phyloP scores from a whole-genome alignment of 2,797 vertebrate genomes.

The Dallia pectoralis region DNA sequence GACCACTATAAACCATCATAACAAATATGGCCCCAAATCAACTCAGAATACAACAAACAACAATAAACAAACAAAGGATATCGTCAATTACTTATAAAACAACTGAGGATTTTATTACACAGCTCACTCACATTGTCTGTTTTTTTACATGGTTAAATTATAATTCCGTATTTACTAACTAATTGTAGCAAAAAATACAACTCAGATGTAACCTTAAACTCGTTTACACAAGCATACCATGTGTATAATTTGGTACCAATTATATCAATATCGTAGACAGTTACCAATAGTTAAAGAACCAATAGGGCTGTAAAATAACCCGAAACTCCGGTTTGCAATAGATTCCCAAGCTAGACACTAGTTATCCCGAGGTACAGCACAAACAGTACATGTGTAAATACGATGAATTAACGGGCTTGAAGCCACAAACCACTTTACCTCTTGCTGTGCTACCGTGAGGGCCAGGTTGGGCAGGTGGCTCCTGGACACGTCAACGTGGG shows the following conservation, averaged over 20 bases:
- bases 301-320: neutral
- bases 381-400: neutral
- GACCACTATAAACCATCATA: neutral
- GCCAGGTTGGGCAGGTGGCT: slow-evolving; percentile 34
- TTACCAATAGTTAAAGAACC: neutral
- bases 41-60: neutral
- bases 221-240: neutral
- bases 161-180: neutral
- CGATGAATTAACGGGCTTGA: neutral
- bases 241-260: neutral
- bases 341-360: neutral
- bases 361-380: neutral
- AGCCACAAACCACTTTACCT: slow-evolving; percentile 38
- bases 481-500: slow-evolving; percentile 27
- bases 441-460: slow-evolving; percentile 19
- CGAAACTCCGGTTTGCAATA: neutral
- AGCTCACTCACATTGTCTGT: neutral
- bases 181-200: neutral
- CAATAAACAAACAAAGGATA: neutral
- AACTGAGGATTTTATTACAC: neutral
- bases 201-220: neutral
- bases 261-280: too few relatives aligned
- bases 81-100: neutral
- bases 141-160: neutral
- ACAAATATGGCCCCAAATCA: neutral